Conservation (phyloP, 2,113 vertebrate species). For the Sinocyclocheilus anophthalmus region DNA sequence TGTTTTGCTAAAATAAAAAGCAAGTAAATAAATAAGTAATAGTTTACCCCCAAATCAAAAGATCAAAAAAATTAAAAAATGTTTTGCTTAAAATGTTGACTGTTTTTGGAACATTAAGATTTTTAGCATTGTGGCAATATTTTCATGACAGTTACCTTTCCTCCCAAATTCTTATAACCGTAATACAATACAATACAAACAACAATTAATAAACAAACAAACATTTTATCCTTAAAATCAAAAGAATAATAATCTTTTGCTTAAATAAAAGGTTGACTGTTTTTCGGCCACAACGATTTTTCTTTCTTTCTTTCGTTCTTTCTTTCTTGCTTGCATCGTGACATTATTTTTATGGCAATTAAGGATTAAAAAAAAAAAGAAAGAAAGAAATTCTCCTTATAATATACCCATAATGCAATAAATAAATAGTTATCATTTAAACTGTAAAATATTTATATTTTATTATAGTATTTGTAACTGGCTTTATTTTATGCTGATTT, state of each 20-base stretch:
- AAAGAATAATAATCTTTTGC: neutral
- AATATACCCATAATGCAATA: neutral
- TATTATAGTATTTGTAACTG: neutral
- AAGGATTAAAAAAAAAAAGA: too few relatives aligned
- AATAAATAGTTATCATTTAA: neutral
- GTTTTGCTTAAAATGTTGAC: neutral
- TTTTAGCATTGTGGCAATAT: neutral
- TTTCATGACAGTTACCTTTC: neutral
- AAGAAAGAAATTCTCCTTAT: too few relatives aligned
- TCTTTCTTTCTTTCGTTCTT: too few relatives aligned
- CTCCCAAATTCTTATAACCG: neutral
- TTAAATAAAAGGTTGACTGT: neutral
- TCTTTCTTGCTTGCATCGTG: neutral
- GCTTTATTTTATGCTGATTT: neutral
- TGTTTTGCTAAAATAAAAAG: neutral
- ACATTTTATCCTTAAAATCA: too few relatives aligned
- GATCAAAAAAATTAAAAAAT: too few relatives aligned
- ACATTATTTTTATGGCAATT: neutral
- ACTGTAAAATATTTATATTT: neutral
- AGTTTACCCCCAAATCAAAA: too few relatives aligned
- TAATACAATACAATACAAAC: too few relatives aligned
- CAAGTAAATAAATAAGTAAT: too few relatives aligned
- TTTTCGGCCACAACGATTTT: neutral
- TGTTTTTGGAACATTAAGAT: neutral
- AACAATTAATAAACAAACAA: too few relatives aligned